Evolutionary conservation across 30 jellyfish, hydroid and myxozoan species (phyloP).

Genomic region (Turritopsis dohrnii): DNA sequence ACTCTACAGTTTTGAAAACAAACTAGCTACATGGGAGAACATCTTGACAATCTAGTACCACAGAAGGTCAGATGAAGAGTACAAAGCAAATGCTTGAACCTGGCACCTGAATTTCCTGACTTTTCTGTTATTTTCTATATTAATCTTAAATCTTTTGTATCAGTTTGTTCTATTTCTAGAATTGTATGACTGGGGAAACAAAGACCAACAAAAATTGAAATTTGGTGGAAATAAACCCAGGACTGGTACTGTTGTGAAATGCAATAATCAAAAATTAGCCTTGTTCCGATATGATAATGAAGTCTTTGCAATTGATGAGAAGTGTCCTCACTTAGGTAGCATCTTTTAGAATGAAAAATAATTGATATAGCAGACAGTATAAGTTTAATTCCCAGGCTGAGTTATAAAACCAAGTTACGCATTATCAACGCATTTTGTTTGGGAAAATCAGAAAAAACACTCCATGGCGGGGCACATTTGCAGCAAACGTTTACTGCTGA

Average conservation of each 20-base stretch:
- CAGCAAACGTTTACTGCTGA: no score
- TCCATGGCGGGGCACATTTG: no score
- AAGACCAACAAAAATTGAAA: neutral
- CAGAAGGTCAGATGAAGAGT: no score
- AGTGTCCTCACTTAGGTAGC: conserved; percentile 80
- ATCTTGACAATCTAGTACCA: no score
- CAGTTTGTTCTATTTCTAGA: conserved; percentile 4
- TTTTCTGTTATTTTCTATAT: neutral
- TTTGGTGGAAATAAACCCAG: conserved; percentile 8
- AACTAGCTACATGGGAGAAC: no score
- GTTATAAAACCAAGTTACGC: neutral
- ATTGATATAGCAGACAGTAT: neutral
- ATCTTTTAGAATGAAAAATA: neutral
- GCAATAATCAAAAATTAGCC: conserved; percentile 61
- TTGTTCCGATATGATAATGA: conserved; percentile 57
- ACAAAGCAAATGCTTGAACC: no score
- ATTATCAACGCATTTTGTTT: no score
- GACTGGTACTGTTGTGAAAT: conserved; percentile 44
- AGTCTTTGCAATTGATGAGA: conserved; percentile 85
- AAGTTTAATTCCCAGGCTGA: neutral
- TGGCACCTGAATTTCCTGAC: no score
- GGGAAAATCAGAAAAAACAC: no score
- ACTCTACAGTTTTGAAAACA: no score
- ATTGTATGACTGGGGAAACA: conserved; percentile 20
- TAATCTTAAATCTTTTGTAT: neutral